phyloP scores from a whole-genome alignment of 2,797 vertebrate genomes.

The Acrocephalus scirpaceus region DNA sequence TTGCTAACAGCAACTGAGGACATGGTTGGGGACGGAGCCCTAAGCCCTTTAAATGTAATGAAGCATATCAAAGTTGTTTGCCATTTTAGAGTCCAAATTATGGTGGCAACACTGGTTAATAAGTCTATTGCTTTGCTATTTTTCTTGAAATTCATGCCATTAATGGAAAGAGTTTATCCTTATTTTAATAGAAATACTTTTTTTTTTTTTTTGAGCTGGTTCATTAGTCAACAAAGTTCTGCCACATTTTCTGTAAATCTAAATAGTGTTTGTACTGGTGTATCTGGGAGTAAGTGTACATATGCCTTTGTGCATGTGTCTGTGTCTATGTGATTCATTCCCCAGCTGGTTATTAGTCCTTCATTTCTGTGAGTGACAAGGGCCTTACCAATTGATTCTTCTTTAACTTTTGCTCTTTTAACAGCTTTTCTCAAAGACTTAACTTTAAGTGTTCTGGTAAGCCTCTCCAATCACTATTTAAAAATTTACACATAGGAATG shows the following conservation, averaged over 20 bases:
- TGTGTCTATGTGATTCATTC: not conserved
- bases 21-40: not conserved
- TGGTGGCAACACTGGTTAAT: not conserved
- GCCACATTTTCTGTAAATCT: not conserved
- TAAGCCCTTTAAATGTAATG: not conserved
- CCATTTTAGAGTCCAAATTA: not conserved
- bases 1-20: not conserved
- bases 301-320: not conserved
- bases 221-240: not conserved
- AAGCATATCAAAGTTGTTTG: not conserved
- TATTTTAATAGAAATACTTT: not conserved
- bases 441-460: conserved; percentile 38
- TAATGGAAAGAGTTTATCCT: not conserved
- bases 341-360: not conserved
- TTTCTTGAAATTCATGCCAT: not conserved
- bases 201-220: not conserved
- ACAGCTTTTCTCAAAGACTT: conserved; percentile 32
- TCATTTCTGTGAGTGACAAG: not conserved
- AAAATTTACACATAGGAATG: conserved; percentile 5
- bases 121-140: not conserved
- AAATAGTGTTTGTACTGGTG: not conserved
- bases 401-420: not conserved
- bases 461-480: not conserved
- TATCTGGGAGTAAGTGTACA: not conserved
- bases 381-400: not conserved